These are phyloP conservation scores for Lepisosteus osseus DNA, from an alignment of 2,113 vertebrate genomes.

Conservation along the genomic window DNA sequence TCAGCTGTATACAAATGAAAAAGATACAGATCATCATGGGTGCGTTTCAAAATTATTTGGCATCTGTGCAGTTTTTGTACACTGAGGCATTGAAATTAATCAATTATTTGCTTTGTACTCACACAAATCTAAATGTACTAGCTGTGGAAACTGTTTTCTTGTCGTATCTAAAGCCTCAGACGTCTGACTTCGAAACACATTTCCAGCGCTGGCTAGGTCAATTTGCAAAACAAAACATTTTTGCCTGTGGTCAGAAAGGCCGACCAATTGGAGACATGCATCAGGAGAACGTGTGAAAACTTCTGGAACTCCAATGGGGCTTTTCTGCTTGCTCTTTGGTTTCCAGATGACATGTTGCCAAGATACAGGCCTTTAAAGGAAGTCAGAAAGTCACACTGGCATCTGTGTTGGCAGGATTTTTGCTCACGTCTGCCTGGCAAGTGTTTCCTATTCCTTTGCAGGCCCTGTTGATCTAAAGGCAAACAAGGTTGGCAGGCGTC, in stretches of 20 bases:
- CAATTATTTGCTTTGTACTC: no score
- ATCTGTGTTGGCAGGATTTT: constrained; percentile 1
- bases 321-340: not conserved
- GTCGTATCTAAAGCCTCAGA: not conserved
- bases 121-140: no score
- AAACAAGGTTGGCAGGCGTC: not conserved
- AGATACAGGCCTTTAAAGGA: not conserved
- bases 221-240: not conserved
- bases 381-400: not conserved
- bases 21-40: not conserved
- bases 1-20: not conserved
- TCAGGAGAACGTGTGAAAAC: not conserved
- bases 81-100: no score
- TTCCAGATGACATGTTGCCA: constrained; percentile 7
- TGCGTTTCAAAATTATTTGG: no score
- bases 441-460: not conserved
- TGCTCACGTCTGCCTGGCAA: not conserved
- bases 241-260: not conserved
- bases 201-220: not conserved
- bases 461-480: not conserved
- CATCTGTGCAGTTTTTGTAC: no score
- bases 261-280: not conserved
- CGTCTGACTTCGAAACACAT: not conserved
- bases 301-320: not conserved
- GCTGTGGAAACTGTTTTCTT: no score